A percentile compares a stretch with the other conserved stretches of the same genome.
These are phyloP conservation scores for Chionis minor DNA, from an alignment of 2,113 vertebrate species.

Conservation along the genomic window DNA sequence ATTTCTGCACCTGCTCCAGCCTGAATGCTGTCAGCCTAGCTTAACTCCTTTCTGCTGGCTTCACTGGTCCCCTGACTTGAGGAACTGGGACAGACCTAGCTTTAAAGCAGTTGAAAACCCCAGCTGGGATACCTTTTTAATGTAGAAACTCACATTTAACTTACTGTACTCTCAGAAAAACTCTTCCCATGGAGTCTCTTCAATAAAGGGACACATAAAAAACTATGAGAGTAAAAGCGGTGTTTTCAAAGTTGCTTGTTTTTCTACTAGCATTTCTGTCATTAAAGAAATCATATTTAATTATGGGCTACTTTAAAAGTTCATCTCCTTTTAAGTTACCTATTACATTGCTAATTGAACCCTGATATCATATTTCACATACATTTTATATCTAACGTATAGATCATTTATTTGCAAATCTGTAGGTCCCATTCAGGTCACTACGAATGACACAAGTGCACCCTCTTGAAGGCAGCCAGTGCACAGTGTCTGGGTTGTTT, in stretches of 20 bases:
- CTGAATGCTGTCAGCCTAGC: too few relatives aligned
- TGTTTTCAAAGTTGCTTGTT: neutral
- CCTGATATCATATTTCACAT: conserved; percentile 17
- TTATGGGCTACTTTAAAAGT: neutral
- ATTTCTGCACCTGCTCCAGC: neutral
- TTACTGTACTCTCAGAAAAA: neutral
- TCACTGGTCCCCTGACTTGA: neutral
- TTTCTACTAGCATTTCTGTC: neutral
- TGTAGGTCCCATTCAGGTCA: conserved; percentile 7
- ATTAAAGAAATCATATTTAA: neutral
- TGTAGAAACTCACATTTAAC: fast-evolving
- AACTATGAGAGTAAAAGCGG: neutral
- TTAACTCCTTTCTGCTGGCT: neutral
- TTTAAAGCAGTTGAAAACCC: neutral
- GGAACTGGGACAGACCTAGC: too few relatives aligned
- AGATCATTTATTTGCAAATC: conserved; percentile 32
- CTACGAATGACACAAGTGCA: conserved; percentile 33
- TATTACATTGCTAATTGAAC: conserved; percentile 49
- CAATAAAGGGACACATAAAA: neutral
- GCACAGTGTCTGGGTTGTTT: conserved; percentile 31
- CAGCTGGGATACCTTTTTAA: neutral
- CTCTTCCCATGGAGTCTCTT: neutral
- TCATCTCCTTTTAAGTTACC: conserved; percentile 17
- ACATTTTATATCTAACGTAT: neutral
- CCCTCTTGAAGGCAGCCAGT: conserved; percentile 19